Conservation (phyloP, 2,113 vertebrate genomes). For the Albula glossodonta region DNA sequence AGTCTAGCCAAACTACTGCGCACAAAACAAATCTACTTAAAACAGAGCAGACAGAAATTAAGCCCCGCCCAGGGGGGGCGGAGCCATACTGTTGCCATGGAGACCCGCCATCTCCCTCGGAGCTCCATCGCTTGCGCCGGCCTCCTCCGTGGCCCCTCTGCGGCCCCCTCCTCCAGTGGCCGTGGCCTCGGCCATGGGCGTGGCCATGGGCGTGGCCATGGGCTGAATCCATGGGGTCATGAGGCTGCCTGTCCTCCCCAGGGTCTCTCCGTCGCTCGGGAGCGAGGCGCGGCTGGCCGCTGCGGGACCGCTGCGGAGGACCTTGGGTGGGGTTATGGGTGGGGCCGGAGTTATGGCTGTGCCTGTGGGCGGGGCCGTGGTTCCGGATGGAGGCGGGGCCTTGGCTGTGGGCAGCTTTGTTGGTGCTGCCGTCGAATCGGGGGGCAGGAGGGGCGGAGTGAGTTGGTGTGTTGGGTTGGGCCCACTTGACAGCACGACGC, state of each 20-base stretch:
- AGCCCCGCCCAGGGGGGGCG: not conserved
- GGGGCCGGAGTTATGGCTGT: not conserved
- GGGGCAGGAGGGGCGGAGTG: not conserved
- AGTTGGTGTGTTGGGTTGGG: not conserved
- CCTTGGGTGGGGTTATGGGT: not conserved
- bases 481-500: not conserved
- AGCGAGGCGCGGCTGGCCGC: not conserved
- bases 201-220: not conserved
- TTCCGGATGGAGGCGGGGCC: not conserved
- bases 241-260: conserved; percentile 10
- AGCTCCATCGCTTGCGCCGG: not conserved
- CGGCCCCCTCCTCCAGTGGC: not conserved
- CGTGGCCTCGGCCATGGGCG: not conserved
- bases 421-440: too few species aligned
- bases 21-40: not conserved
- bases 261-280: not conserved
- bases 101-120: not conserved
- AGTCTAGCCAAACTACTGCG: not conserved
- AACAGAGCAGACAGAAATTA: not conserved
- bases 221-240: conserved; percentile 13
- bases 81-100: not conserved
- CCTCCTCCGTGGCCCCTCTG: not conserved
- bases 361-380: not conserved
- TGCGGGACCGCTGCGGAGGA: conserved; percentile 2
- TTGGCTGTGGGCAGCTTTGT: too few species aligned